Percentiles rank a stretch among this genome's conserved stretches.
phyloP scores from a whole-genome alignment of 2,888 invertebrate species.

The Troides aeacus region DNA sequence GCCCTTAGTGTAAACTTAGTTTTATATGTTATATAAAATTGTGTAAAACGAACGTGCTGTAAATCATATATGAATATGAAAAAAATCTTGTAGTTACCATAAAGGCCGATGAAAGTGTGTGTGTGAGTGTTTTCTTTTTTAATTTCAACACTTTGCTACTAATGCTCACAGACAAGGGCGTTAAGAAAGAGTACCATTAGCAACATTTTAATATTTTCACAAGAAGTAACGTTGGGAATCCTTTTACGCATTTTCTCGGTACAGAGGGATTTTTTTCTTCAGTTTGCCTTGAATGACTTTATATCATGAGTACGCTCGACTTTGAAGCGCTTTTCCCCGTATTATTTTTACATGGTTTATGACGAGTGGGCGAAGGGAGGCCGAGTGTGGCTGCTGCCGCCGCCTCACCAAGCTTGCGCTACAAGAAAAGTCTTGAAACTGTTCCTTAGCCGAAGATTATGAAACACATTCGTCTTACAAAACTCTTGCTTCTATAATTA shows the following conservation, averaged over 20 bases:
- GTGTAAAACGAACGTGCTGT: background rate
- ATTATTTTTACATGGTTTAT: constrained; percentile 56
- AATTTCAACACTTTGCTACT: constrained; percentile 2
- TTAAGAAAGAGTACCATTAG: constrained; percentile 24
- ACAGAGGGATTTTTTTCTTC: constrained; percentile 35
- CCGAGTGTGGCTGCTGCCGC: constrained; percentile 38
- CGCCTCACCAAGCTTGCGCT: constrained; percentile 37
- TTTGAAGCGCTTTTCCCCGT: constrained; percentile 43
- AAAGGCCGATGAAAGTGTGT: background rate
- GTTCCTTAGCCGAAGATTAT: background rate
- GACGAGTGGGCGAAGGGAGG: constrained; percentile 43
- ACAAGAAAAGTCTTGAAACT: constrained; percentile 30
- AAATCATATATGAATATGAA: background rate
- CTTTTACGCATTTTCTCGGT: constrained; percentile 37
- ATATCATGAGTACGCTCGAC: constrained; percentile 40
- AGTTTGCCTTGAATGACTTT: constrained; percentile 41
- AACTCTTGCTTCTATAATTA: too few species aligned
- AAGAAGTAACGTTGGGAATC: constrained; percentile 29
- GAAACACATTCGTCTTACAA: too few species aligned
- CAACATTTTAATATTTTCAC: constrained; percentile 33
- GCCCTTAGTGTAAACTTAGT: too few species aligned
- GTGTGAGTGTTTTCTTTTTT: constrained; percentile 7
- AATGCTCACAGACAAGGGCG: constrained; percentile 21
- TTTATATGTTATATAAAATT: too few species aligned
- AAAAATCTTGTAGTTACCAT: background rate